Evolutionary conservation across 2,797 vertebrate genomes (phyloP).

Genomic region (Sebastiscus tertius): DNA sequence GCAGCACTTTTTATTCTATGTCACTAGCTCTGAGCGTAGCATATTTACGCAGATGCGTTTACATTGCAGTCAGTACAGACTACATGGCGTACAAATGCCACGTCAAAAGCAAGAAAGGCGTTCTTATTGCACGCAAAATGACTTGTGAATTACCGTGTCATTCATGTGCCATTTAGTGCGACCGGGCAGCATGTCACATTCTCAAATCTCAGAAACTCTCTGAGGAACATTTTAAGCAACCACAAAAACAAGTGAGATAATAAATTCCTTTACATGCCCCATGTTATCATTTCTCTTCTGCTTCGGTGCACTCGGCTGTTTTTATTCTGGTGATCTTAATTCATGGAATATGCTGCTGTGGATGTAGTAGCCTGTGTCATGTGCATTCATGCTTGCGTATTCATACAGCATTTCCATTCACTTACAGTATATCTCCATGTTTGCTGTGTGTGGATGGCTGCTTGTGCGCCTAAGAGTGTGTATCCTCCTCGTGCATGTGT

Average conservation of each 20-base stretch:
- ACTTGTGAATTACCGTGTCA: not conserved
- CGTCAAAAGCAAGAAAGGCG: not conserved
- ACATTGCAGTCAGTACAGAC: not conserved
- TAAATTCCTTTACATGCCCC: not conserved
- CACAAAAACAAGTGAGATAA: not conserved
- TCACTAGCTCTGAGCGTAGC: not conserved
- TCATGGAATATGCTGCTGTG: not conserved
- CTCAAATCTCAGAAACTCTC: not conserved
- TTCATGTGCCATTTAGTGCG: too few species aligned
- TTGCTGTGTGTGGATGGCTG: slow-evolving; percentile 38
- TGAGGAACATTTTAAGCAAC: not conserved
- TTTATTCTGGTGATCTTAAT: not conserved
- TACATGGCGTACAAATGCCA: not conserved
- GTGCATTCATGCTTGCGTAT: not conserved
- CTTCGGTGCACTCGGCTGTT: not conserved
- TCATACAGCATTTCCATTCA: slow-evolving; percentile 5
- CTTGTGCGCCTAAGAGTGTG: slow-evolving; percentile 16
- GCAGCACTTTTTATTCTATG: not conserved
- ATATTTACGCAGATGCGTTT: not conserved
- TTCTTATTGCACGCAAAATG: not conserved
- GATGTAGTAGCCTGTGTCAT: not conserved
- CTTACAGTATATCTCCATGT: not conserved
- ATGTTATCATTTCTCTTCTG: not conserved
- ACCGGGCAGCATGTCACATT: not conserved
- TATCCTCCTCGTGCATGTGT: not conserved